Conservation (phyloP, 2,797 vertebrate species). For the Diceros bicornis region DNA sequence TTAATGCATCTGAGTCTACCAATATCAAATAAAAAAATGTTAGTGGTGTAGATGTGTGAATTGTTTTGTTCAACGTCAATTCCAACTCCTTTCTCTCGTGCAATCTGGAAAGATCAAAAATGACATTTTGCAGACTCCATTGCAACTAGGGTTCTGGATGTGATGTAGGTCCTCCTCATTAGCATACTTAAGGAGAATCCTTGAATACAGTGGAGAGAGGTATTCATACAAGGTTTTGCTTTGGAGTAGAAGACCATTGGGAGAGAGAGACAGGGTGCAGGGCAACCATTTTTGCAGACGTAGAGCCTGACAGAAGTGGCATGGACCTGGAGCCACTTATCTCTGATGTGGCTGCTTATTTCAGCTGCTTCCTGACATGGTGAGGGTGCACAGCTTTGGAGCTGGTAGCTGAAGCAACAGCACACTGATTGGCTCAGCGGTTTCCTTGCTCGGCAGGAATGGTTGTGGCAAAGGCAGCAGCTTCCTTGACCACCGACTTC, state of each 20-base stretch:
- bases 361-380: background rate
- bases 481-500: background rate
- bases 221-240: background rate
- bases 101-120: constrained; percentile 24
- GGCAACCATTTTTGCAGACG: background rate
- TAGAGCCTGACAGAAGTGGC: background rate
- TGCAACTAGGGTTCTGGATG: background rate
- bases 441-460: background rate
- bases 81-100: background rate
- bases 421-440: accelerated
- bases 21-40: background rate
- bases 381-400: background rate
- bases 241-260: background rate
- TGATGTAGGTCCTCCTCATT: background rate
- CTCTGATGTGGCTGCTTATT: background rate
- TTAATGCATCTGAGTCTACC: background rate
- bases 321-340: background rate
- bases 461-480: background rate
- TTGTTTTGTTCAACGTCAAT: background rate
- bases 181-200: background rate
- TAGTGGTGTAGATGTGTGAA: background rate
- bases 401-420: background rate
- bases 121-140: background rate
- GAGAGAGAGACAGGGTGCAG: background rate
- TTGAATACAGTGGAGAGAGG: background rate